Percentiles rank a stretch among this genome's conserved stretches.
These are phyloP conservation scores for Panulirus ornatus DNA, from an alignment of 1,140 invertebrate genomes.

Conservation along the genomic window DNA sequence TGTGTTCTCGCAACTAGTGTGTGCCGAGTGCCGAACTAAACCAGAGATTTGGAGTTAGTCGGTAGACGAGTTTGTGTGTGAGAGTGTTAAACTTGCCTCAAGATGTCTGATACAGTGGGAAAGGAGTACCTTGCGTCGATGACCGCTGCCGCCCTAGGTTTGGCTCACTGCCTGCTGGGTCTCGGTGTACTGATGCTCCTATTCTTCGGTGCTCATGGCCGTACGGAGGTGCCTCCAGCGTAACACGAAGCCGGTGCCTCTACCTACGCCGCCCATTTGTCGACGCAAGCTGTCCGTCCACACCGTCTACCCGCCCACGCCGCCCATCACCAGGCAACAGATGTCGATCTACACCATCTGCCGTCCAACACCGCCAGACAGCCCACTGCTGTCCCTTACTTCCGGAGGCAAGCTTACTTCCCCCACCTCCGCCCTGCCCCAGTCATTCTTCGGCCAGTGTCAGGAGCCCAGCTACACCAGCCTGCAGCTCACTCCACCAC, in stretches of 20 bases:
- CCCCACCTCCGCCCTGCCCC: background rate
- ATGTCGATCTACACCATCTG: constrained; percentile 44
- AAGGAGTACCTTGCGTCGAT: constrained; percentile 8
- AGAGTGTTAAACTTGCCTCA: background rate
- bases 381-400: background rate
- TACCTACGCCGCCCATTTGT: constrained; percentile 30
- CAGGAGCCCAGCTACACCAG: background rate
- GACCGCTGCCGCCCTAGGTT: background rate
- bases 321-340: constrained; percentile 44
- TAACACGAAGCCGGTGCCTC: background rate
- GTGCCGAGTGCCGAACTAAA: too few species aligned
- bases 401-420: background rate
- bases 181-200: constrained; percentile 2
- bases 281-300: constrained; percentile 31
- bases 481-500: background rate
- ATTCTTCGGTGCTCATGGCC: background rate
- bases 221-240: background rate
- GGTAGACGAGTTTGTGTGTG: too few species aligned
- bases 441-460: background rate
- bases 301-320: constrained; percentile 43
- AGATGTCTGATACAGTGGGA: background rate
- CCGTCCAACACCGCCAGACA: constrained; percentile 35
- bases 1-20: background rate
- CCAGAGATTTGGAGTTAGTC: too few species aligned
- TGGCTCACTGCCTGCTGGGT: constrained; percentile 26